These are phyloP conservation scores for Folsomia manolachei DNA, from an alignment of 2,888 invertebrate species.

Conservation along the genomic window DNA sequence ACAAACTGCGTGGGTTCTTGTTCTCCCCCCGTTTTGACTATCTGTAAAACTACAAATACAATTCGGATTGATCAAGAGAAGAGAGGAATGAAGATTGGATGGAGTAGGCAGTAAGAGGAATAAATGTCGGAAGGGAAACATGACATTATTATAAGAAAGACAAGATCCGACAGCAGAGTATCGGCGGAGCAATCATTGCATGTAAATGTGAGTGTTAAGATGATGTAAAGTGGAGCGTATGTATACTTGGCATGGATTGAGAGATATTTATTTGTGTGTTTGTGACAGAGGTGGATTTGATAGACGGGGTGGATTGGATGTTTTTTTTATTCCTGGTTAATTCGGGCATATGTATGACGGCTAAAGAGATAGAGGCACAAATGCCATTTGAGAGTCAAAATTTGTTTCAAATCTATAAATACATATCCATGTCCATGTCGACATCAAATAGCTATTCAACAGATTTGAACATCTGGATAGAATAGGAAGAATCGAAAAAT, in stretches of 20 bases:
- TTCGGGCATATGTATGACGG: constrained; percentile 5
- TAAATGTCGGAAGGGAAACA: not conserved
- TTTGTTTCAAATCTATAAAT: constrained; percentile 51
- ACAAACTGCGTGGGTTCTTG: not conserved
- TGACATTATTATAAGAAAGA: too few species aligned
- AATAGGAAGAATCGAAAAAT: constrained; percentile 45
- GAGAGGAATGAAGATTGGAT: not conserved
- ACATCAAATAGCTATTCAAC: constrained; percentile 50
- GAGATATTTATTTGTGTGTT: not conserved
- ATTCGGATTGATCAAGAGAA: not conserved
- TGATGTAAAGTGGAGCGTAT: constrained; percentile 15
- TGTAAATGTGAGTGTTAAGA: constrained; percentile 5
- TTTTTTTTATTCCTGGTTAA: constrained; percentile 1
- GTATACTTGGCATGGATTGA: not conserved
- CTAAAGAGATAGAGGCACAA: constrained; percentile 15
- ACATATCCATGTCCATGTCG: constrained; percentile 50
- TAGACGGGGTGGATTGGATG: not conserved
- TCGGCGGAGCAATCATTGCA: not conserved
- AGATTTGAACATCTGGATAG: constrained; percentile 50
- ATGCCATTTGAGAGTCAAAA: constrained; percentile 36
- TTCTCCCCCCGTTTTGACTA: not conserved
- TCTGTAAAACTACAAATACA: too few species aligned
- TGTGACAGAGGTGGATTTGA: constrained; percentile 7
- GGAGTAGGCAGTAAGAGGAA: not conserved
- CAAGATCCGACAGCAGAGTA: too few species aligned